Base-by-base conservation (phyloP, 2,888 invertebrate genomes). In the Ctena decussata region DNA sequence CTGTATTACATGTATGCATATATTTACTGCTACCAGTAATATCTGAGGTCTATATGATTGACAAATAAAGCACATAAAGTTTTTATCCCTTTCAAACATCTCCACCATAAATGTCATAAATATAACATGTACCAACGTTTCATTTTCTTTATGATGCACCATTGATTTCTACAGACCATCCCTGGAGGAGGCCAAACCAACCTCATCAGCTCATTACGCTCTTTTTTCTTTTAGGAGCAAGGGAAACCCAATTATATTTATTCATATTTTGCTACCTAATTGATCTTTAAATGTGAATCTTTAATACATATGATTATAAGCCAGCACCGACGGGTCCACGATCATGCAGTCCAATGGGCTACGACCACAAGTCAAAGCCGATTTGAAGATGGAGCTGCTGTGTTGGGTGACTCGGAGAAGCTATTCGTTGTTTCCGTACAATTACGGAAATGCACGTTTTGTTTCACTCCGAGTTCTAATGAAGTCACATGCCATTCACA, bases 401-500 rank as follows among this genome's bases (percentile, higher is more conserved):
- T 8, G 60, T 60, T 30, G 65, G 35, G 11, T 27, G 27, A 30
- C 30, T 57, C 15, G 27, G 5, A 27, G 57, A 57, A 57, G 27
- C 11, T 27, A 27, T 57, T 57, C 57, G 57, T 57, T 27, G 57
- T 57, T 65, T 65, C 35, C 65, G 65, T 65, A 65, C 65, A 65
- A 65, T 65, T 65, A 65, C 65, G 65, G 65, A 65, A 35, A 32
- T 65, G 21, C 12, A 65, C 65, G 65, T 35, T 15, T 18, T 65
- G 65, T 65, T 24, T 21, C 24, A 15, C 18, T 11, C 65, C 35
- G 65, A 65, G 32, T 35, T 21, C 27, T 35, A 32, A 35, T 5
- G 30, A 35, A 18, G 32, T 0, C 21, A 32, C 32, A 57, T 57
- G 15, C 65, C 57, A 44, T 92, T 91, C 92, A 87, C 94, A 96